phyloP scores from a whole-genome alignment of 2,113 vertebrate species.

The Ciconia maguari region DNA sequence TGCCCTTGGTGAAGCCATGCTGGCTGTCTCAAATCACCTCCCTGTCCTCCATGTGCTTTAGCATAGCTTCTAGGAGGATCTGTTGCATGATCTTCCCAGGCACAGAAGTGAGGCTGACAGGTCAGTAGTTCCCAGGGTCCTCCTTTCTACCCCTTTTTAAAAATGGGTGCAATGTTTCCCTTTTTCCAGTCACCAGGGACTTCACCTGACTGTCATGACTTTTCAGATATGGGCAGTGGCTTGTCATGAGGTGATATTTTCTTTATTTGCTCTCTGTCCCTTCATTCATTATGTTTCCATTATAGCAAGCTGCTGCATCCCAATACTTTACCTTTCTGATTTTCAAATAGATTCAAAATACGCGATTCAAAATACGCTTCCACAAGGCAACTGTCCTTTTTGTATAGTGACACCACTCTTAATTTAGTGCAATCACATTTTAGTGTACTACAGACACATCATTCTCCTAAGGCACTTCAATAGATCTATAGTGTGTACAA shows the following conservation, averaged over 20 bases:
- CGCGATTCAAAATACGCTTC: neutral
- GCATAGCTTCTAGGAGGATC: neutral
- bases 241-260: neutral
- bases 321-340: neutral
- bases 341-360: neutral
- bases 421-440: neutral
- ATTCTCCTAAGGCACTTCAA: neutral
- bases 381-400: neutral
- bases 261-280: neutral
- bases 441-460: neutral
- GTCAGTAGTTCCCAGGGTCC: neutral
- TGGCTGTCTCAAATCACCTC: neutral
- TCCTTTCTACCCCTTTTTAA: neutral
- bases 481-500: neutral
- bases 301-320: neutral
- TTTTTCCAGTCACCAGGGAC: neutral
- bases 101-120: neutral
- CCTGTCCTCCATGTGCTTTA: neutral
- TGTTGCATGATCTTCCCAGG: neutral
- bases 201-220: neutral
- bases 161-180: neutral
- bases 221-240: neutral
- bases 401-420: neutral
- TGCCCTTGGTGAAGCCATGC: neutral
- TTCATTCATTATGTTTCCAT: neutral